Conservation (phyloP, 2,113 vertebrate species). For the Albula goreensis region DNA sequence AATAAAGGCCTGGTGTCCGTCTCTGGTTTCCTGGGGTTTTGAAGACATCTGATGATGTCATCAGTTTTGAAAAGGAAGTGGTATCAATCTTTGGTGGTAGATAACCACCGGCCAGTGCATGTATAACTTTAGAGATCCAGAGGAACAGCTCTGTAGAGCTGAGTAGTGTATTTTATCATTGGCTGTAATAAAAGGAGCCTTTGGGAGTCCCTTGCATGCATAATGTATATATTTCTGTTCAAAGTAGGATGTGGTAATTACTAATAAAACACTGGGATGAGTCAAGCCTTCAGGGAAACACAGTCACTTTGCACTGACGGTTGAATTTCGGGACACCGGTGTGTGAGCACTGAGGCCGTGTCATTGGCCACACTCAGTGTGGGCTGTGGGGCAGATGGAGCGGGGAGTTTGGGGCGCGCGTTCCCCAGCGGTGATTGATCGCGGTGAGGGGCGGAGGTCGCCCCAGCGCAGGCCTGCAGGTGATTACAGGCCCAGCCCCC, state of each 20-base stretch:
- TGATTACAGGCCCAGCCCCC: background rate
- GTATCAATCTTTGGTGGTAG: background rate
- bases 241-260: no score
- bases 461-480: background rate
- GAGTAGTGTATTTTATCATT: no score
- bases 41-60: background rate
- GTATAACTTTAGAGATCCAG: background rate
- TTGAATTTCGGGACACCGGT: no score
- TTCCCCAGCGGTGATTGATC: conserved; percentile 50
- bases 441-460: conserved; percentile 32
- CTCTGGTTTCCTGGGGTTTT: background rate
- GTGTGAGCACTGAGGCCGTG: background rate
- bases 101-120: background rate
- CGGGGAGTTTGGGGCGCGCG: background rate
- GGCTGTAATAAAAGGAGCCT: background rate
- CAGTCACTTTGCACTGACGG: no score
- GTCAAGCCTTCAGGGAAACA: no score
- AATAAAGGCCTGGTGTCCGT: background rate
- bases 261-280: no score
- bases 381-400: background rate
- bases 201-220: background rate
- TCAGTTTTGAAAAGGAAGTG: background rate
- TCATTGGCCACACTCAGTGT: no score
- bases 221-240: background rate
- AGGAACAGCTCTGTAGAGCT: background rate